Percentiles rank a stretch among this genome's conserved stretches.
These are phyloP conservation scores for Pseudomyrmex gracilis DNA, from an alignment of 1,140 invertebrate species.

Conservation along the genomic window DNA sequence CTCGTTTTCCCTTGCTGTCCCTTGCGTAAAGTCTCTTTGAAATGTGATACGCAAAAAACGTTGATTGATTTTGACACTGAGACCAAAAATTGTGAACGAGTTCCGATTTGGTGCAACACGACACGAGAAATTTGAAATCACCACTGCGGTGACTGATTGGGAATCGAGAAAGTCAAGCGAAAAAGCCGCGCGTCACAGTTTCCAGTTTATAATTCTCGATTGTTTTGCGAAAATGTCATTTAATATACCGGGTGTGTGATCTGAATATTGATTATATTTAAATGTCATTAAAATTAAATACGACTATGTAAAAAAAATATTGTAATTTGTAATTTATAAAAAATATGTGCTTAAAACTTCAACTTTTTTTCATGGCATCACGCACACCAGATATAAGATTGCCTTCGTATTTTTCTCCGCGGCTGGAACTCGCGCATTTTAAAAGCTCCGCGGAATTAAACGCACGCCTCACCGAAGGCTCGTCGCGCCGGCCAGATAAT, in stretches of 20 bases:
- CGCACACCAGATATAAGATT: slow-evolving; percentile 16
- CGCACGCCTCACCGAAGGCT: slow-evolving; percentile 45
- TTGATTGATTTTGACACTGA: background rate
- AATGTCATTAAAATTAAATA: background rate
- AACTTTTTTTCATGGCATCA: background rate
- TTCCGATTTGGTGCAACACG: background rate
- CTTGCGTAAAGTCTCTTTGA: background rate
- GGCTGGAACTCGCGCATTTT: slow-evolving; percentile 32
- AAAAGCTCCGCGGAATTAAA: slow-evolving; percentile 58
- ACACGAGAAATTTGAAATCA: slow-evolving; percentile 38
- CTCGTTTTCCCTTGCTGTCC: background rate
- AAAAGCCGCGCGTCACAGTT: slow-evolving; percentile 10
- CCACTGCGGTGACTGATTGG: no score
- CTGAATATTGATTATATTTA: background rate
- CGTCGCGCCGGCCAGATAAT: slow-evolving; percentile 68
- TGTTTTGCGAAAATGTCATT: slow-evolving; percentile 28
- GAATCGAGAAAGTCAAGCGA: background rate
- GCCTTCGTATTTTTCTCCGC: slow-evolving; percentile 37
- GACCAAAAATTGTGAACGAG: background rate
- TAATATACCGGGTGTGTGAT: background rate
- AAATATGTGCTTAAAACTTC: slow-evolving; percentile 22
- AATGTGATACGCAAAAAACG: background rate
- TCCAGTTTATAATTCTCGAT: background rate
- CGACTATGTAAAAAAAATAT: background rate
- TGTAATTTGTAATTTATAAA: slow-evolving; percentile 4